Evolutionary conservation across 2,888 invertebrate genomes (phyloP).

Genomic region (Stratiomys singularior): DNA sequence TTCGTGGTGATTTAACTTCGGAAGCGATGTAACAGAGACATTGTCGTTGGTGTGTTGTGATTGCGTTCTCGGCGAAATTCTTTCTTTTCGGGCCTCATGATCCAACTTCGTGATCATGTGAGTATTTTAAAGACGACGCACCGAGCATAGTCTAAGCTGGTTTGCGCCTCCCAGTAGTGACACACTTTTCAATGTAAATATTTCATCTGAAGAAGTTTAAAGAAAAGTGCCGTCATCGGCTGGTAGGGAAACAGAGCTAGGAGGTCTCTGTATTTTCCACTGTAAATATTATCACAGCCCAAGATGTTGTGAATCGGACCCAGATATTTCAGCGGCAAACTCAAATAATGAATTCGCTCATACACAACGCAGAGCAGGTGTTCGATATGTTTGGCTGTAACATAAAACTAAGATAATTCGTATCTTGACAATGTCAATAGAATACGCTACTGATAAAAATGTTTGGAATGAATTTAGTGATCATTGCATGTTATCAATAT

Average conservation of each 20-base stretch:
- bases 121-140: neutral
- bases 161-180: neutral
- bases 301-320: too few relatives aligned
- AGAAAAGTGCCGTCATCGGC: neutral
- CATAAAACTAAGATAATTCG: too few relatives aligned
- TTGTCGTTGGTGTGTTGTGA: neutral
- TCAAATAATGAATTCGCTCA: too few relatives aligned
- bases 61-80: neutral
- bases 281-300: too few relatives aligned
- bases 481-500: too few relatives aligned
- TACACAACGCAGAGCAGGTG: too few relatives aligned
- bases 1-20: neutral
- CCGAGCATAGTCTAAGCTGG: neutral
- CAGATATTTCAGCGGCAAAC: too few relatives aligned
- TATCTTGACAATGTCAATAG: too few relatives aligned
- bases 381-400: too few relatives aligned
- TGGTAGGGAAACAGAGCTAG: neutral
- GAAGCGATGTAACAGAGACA: neutral
- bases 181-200: constrained; percentile 4
- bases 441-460: too few relatives aligned
- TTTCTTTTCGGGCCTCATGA: neutral
- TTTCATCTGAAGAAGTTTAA: neutral
- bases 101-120: neutral
- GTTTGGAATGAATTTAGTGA: too few relatives aligned
- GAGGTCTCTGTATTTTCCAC: too few relatives aligned